These are phyloP conservation scores for Strigops habroptila DNA, from an alignment of 2,113 vertebrate genomes.

Conservation along the genomic window DNA sequence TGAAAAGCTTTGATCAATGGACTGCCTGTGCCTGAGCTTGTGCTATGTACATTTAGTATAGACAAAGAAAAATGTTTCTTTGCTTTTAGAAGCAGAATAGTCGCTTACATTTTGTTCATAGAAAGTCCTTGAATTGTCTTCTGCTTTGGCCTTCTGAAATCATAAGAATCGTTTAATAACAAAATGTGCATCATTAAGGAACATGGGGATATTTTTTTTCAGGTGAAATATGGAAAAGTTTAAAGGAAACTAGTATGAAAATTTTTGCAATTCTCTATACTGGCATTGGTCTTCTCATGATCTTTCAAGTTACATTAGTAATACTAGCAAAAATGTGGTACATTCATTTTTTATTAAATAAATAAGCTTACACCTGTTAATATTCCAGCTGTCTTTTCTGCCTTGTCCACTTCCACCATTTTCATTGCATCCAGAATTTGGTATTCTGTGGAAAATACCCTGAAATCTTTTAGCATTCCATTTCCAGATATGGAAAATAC, in stretches of 20 bases:
- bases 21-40: neutral
- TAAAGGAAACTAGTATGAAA: neutral
- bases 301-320: neutral
- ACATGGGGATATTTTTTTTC: neutral
- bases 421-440: neutral
- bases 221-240: neutral
- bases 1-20: neutral
- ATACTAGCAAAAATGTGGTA: neutral
- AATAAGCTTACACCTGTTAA: neutral
- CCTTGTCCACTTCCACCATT: neutral
- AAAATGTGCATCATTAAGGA: neutral
- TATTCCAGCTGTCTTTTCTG: neutral
- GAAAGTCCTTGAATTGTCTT: neutral
- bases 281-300: neutral
- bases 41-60: neutral
- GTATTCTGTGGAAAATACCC: neutral
- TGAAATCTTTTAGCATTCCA: neutral
- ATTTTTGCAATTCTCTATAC: neutral
- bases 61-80: neutral
- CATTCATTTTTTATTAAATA: accelerated
- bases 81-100: neutral
- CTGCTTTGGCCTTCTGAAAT: neutral
- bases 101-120: neutral
- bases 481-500: neutral
- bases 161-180: neutral